These are phyloP conservation scores for Aurelia sp. DNA, from an alignment of 30 jellyfish, hydroid and myxozoan genomes.

Conservation along the genomic window DNA sequence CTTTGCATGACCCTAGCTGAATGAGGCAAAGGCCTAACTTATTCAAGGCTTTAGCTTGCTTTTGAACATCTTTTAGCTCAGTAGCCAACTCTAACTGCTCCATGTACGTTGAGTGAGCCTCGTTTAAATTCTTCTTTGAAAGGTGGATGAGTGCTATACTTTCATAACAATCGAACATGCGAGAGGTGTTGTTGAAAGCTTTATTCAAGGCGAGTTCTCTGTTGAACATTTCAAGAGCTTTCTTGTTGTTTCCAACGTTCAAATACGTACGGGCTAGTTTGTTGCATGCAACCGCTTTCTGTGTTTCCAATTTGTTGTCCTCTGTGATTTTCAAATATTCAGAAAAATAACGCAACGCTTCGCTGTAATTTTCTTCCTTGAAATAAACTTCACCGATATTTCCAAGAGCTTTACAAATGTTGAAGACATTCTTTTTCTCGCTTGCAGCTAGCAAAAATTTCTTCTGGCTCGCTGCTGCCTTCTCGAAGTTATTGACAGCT, in stretches of 20 bases:
- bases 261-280: conserved; percentile 68
- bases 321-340: conserved; percentile 85
- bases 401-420: conserved; percentile 93
- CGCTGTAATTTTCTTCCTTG: conserved; percentile 58
- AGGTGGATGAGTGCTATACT: conserved; percentile 68
- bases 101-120: conserved; percentile 70
- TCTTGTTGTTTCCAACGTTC: conserved; percentile 64
- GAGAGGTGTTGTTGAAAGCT: conserved; percentile 37
- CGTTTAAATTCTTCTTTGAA: conserved; percentile 68
- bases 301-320: conserved; percentile 51
- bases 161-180: conserved; percentile 61
- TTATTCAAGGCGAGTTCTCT: conserved; percentile 54
- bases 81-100: conserved; percentile 74
- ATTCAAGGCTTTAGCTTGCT: conserved; percentile 53
- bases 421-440: conserved; percentile 82
- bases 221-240: conserved; percentile 68
- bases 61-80: conserved; percentile 18
- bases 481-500: conserved; percentile 73
- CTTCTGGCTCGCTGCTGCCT: conserved; percentile 91
- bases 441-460: conserved; percentile 77
- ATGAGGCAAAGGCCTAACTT: conserved; percentile 43
- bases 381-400: conserved; percentile 86
- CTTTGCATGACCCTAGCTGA: conserved; percentile 43
- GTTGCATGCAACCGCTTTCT: conserved; percentile 77
- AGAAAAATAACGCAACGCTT: conserved; percentile 67